Base-by-base conservation (phyloP, 2,888 invertebrate genomes). In the Orthosia gothica region DNA sequence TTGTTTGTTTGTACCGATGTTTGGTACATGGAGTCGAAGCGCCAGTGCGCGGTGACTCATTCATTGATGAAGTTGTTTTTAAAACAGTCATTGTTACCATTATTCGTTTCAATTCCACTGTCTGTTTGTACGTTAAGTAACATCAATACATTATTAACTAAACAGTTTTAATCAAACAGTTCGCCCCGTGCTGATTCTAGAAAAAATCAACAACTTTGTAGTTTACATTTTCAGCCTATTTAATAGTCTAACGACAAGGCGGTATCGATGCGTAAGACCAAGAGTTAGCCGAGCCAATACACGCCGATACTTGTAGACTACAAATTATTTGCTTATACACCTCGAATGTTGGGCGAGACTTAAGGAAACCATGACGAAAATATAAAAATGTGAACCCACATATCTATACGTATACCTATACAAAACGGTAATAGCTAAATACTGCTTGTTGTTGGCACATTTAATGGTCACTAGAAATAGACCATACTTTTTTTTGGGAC, bases 231-330 rank as follows among this genome's bases (percentile, higher is more conserved):
- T 86, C 77, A 83, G 79, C 63, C 75, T 87, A 83, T 79, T 89
- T 88, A 85, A 87, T 84, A 90, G 88, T 88, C 88, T 80, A 78
- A 77, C 77, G 83, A 72, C 79, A 77, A 67, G 65, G 55, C 69
- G 67, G 74, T 72, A 77, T 79, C 62, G 76, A 58, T 74, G 76
- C 81, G 80, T 81, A 73, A 82, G 82, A 77, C 83, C 83, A 73
- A 86, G 83, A 81, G 80, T 79, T 78, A 74, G 69, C 83, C 82
- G 62, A 57, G 76, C 76, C 83, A 69, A 82, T 77, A 84, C 86
- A 82, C 78, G 81, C 77, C 64, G 70, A 81, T 86, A 85, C 85
- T 72, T 52, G 74, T 79, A 55, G 90, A 88, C 89, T 89, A 89
- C 87, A 87, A 89, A 91, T 86, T 88, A 77, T 77, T 79, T 72